Conservation (phyloP, 2,888 invertebrate species). For the Stenotaenia linearis region DNA sequence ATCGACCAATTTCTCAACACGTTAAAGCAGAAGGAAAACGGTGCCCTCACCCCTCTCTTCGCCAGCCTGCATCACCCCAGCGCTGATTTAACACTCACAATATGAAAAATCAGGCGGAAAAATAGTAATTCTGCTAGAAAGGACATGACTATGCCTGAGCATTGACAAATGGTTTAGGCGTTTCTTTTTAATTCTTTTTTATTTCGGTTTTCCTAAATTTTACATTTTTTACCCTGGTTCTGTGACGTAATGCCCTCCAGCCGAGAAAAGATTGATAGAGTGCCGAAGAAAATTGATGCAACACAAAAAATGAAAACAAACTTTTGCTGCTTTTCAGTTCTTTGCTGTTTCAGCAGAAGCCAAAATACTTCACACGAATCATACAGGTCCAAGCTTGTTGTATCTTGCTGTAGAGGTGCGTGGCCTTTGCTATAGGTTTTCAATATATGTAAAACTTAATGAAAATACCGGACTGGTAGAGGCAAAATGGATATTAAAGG, state of each 20-base stretch:
- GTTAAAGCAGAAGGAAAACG: constrained; percentile 13
- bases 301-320: constrained; percentile 22
- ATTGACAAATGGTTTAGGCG: neutral
- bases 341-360: neutral
- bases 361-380: neutral
- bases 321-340: constrained; percentile 11
- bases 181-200: neutral
- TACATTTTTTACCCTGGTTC: neutral
- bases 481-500: neutral
- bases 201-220: neutral
- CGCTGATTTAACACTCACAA: neutral
- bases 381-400: constrained; percentile 24
- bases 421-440: constrained; percentile 11
- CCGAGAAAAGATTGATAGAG: neutral
- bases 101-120: neutral
- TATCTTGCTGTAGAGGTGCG: constrained; percentile 26
- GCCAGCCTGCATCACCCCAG: neutral
- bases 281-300: constrained; percentile 14
- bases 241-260: constrained; percentile 21
- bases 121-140: neutral
- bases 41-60: neutral
- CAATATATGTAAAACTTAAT: neutral
- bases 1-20: constrained; percentile 1
- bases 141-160: neutral
- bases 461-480: neutral